Conservation (phyloP, 2,888 invertebrate genomes). For the Protonemura montana region DNA sequence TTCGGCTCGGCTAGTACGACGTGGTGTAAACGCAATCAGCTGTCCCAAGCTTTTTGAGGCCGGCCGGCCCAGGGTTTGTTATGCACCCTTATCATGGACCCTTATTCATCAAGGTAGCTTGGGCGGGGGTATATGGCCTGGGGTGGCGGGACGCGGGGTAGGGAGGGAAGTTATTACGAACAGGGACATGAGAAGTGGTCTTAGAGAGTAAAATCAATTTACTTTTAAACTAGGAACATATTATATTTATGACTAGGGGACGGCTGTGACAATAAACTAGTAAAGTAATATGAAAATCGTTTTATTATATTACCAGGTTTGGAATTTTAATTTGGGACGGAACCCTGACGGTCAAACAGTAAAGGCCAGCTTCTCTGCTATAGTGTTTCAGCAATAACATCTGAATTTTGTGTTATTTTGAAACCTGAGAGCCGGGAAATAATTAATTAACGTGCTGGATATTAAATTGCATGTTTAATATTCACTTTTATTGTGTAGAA, state of each 20-base stretch:
- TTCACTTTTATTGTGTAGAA: slow-evolving; percentile 5
- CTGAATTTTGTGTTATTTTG: slow-evolving; percentile 10
- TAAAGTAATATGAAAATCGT: slow-evolving; percentile 28
- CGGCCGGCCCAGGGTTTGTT: slow-evolving; percentile 44
- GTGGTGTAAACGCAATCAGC: slow-evolving; percentile 44
- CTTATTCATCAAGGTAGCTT: slow-evolving; percentile 48
- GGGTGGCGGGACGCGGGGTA: slow-evolving; percentile 23
- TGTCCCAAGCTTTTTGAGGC: slow-evolving; percentile 42
- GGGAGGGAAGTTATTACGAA: slow-evolving; percentile 30
- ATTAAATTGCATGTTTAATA: slow-evolving; percentile 12
- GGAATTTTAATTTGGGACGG: slow-evolving; percentile 38
- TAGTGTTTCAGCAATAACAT: slow-evolving; percentile 13
- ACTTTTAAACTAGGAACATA: slow-evolving; percentile 39
- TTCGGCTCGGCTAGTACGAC: neutral
- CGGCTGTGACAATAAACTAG: slow-evolving; percentile 28
- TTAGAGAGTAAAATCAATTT: slow-evolving; percentile 41
- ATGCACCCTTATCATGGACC: slow-evolving; percentile 46
- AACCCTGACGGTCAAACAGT: slow-evolving; percentile 26
- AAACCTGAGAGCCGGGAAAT: slow-evolving; percentile 7
- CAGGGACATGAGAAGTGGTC: slow-evolving; percentile 40
- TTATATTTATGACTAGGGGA: slow-evolving; percentile 19
- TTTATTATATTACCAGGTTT: slow-evolving; percentile 23
- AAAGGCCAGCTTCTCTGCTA: neutral
- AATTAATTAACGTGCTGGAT: slow-evolving; percentile 12
- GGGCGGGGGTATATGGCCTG: slow-evolving; percentile 37